Conservation (phyloP, 1,140 invertebrate species). For the Watersipora subatra region DNA sequence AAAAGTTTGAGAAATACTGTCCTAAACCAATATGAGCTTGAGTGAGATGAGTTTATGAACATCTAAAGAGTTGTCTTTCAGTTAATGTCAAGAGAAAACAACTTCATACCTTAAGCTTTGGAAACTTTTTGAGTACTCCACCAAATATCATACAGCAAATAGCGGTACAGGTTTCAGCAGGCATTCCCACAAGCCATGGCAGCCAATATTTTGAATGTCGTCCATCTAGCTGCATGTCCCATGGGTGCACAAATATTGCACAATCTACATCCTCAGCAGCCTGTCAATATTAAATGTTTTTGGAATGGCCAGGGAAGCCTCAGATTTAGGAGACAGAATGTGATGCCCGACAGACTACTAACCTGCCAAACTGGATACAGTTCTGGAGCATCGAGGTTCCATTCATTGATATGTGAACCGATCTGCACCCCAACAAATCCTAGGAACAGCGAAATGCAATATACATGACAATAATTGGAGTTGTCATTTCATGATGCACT, state of each 20-base stretch:
- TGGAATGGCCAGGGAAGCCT: no score
- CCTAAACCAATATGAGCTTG: no score
- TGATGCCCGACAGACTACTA: no score
- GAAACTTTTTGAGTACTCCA: slow-evolving; percentile 47
- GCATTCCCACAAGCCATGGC: slow-evolving; percentile 53
- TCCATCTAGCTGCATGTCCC: slow-evolving; percentile 48
- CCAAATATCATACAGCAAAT: slow-evolving; percentile 48
- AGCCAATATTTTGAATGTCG: slow-evolving; percentile 49
- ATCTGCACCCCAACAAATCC: slow-evolving; percentile 47
- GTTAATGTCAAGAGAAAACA: no score
- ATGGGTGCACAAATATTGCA: slow-evolving; percentile 50
- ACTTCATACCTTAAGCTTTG: slow-evolving; percentile 30
- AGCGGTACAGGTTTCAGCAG: slow-evolving; percentile 48
- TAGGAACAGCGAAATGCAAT: slow-evolving; percentile 10
- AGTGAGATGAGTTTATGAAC: no score
- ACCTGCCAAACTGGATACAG: slow-evolving; percentile 48
- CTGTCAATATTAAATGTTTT: slow-evolving; percentile 23
- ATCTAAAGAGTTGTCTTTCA: no score
- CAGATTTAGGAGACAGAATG: no score
- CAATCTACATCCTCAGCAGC: slow-evolving; percentile 44
- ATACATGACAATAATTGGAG: no score
- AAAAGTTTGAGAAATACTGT: no score
- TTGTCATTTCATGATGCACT: no score
- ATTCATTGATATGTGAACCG: slow-evolving; percentile 50
- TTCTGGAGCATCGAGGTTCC: slow-evolving; percentile 47